phyloP scores from a whole-genome alignment of 2,888 invertebrate genomes.

The Mechanitis mazaeus region DNA sequence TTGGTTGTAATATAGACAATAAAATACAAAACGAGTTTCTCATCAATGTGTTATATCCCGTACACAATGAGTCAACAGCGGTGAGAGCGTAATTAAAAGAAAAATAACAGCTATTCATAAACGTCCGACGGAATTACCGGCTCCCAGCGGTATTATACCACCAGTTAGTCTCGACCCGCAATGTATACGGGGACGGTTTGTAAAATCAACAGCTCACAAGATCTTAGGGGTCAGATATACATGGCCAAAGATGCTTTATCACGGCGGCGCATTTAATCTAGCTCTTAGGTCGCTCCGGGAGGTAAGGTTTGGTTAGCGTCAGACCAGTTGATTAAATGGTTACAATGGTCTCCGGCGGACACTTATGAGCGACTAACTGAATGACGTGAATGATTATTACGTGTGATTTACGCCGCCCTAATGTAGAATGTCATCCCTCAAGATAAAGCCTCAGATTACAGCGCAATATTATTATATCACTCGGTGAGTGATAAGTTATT shows the following conservation, averaged over 20 bases:
- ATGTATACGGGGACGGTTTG: conserved; percentile 27
- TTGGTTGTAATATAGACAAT: too few relatives aligned
- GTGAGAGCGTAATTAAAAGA: conserved; percentile 70
- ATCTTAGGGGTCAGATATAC: conserved; percentile 38
- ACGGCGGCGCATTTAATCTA: conserved; percentile 66
- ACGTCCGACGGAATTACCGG: conserved; percentile 62
- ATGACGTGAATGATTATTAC: conserved; percentile 35
- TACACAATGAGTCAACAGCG: conserved; percentile 45
- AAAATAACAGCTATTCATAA: conserved; percentile 75
- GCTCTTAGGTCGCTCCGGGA: conserved; percentile 61
- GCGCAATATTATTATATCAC: too few relatives aligned
- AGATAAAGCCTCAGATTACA: neutral
- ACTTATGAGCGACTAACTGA: conserved; percentile 35
- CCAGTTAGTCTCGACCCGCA: conserved; percentile 45
- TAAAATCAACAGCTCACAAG: conserved; percentile 21
- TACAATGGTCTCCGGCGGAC: conserved; percentile 35
- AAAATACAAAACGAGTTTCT: too few relatives aligned
- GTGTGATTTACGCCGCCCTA: conserved; percentile 28
- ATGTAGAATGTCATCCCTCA: conserved; percentile 3
- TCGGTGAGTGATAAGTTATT: too few relatives aligned
- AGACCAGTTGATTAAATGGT: conserved; percentile 39
- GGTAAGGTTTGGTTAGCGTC: conserved; percentile 37
- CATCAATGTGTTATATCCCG: neutral
- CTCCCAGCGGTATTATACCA: conserved; percentile 57
- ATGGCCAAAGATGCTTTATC: conserved; percentile 58